phyloP scores from a whole-genome alignment of 2,888 invertebrate genomes.

The Platycheirus albimanus region DNA sequence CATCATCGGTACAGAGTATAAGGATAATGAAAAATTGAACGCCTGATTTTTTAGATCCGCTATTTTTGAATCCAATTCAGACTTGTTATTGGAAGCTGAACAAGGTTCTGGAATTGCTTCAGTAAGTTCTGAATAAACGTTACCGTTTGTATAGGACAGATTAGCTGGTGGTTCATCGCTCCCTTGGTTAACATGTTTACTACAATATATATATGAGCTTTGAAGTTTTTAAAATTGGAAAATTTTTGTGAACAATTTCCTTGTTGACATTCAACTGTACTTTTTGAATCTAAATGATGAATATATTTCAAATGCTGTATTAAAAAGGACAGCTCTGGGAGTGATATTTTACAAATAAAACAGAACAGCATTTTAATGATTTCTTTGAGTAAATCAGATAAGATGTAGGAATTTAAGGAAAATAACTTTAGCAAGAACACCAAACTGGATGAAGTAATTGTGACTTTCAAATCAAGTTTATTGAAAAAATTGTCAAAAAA shows the following conservation, averaged over 20 bases:
- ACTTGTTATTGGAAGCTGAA: neutral
- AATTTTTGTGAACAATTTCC: constrained; percentile 19
- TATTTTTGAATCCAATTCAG: neutral
- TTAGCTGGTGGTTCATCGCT: neutral
- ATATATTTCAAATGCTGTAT: neutral
- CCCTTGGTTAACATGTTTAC: neutral
- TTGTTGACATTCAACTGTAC: constrained; percentile 26
- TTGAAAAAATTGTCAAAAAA: too few relatives aligned
- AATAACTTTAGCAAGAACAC: too few relatives aligned
- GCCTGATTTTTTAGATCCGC: neutral
- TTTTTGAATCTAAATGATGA: constrained; percentile 1
- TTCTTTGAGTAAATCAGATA: too few relatives aligned
- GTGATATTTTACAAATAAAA: neutral
- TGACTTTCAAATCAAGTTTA: too few relatives aligned
- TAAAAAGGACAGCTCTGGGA: neutral
- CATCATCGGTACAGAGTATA: neutral
- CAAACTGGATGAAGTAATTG: too few relatives aligned
- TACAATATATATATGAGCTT: constrained; percentile 11
- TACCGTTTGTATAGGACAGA: neutral
- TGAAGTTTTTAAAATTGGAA: constrained; percentile 17
- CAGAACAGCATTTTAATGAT: neutral
- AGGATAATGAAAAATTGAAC: neutral
- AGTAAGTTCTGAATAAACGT: neutral
- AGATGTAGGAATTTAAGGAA: too few relatives aligned
- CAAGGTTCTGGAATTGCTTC: neutral